Percentiles rank a stretch among this genome's conserved stretches.
Conservation (phyloP, 2,888 invertebrate species). For the Morpho deidamia region DNA sequence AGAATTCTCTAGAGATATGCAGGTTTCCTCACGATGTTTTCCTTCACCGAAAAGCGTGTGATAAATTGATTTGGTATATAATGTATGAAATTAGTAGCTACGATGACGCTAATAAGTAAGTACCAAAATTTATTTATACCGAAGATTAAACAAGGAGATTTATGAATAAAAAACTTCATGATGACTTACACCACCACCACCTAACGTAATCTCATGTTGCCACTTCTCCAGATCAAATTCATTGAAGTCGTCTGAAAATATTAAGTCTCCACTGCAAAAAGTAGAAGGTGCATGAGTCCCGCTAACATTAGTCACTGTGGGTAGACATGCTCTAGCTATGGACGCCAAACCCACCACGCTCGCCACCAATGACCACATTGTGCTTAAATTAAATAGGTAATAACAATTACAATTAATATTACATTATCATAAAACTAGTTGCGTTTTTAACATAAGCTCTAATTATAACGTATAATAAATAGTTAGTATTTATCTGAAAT, state of each 20-base stretch:
- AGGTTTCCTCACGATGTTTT: too few relatives aligned
- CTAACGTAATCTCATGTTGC: slow-evolving; percentile 82
- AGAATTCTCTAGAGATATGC: too few relatives aligned
- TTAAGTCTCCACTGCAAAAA: slow-evolving; percentile 76
- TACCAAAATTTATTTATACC: too few relatives aligned
- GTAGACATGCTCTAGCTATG: slow-evolving; percentile 50
- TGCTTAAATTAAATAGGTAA: slow-evolving; percentile 27
- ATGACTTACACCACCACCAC: slow-evolving; percentile 80
- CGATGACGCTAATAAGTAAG: too few relatives aligned
- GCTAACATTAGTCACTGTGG: slow-evolving; percentile 69
- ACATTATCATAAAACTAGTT: background rate
- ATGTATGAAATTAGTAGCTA: too few relatives aligned
- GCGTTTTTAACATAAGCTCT: too few relatives aligned
- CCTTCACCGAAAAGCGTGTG: too few relatives aligned
- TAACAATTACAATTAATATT: background rate
- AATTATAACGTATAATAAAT: too few relatives aligned
- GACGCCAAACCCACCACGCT: slow-evolving; percentile 43
- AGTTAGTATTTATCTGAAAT: too few relatives aligned
- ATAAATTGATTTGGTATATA: too few relatives aligned
- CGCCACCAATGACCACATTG: slow-evolving; percentile 47
- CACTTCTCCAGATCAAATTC: slow-evolving; percentile 78
- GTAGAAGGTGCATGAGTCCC: slow-evolving; percentile 65
- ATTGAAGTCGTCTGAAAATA: slow-evolving; percentile 81
- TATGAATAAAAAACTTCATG: too few relatives aligned
- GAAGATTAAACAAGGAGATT: too few relatives aligned